A percentile compares a stretch with the other conserved stretches of the same genome.
Evolutionary conservation across 2,113 vertebrate species (phyloP).

Genomic region (Tragelaphus scriptus): DNA sequence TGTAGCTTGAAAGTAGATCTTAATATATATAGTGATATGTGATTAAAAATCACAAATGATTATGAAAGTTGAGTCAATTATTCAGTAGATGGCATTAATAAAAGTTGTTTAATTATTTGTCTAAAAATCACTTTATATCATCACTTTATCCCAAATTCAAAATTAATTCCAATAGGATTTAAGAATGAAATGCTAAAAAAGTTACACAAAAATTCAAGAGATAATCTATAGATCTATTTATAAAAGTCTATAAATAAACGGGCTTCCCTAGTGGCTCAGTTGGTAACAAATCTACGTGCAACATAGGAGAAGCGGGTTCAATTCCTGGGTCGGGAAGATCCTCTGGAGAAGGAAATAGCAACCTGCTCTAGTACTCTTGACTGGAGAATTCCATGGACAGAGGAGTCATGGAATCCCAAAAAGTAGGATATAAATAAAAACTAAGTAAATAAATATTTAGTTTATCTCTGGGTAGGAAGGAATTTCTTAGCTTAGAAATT

Average conservation of each 20-base stretch:
- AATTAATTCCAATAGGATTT: not conserved
- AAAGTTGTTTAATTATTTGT: not conserved
- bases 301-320: not conserved
- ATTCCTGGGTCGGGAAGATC: not conserved
- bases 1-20: not conserved
- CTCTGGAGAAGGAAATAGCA: not conserved
- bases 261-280: not conserved
- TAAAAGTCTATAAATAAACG: not conserved
- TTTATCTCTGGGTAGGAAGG: not conserved
- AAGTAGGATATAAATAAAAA: not conserved
- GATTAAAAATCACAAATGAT: conserved; percentile 29
- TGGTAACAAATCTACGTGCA: not conserved
- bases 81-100: not conserved
- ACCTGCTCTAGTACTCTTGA: not conserved
- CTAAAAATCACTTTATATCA: not conserved
- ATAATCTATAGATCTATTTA: not conserved
- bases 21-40: not conserved
- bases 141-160: not conserved
- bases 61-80: not conserved
- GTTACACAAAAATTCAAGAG: not conserved
- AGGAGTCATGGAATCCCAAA: not conserved
- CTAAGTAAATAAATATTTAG: not conserved
- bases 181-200: not conserved
- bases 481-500: not conserved
- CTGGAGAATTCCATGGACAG: not conserved